Evolutionary conservation across 2,888 invertebrate genomes (phyloP).

Genomic region (Drosophila vallismaia): DNA sequence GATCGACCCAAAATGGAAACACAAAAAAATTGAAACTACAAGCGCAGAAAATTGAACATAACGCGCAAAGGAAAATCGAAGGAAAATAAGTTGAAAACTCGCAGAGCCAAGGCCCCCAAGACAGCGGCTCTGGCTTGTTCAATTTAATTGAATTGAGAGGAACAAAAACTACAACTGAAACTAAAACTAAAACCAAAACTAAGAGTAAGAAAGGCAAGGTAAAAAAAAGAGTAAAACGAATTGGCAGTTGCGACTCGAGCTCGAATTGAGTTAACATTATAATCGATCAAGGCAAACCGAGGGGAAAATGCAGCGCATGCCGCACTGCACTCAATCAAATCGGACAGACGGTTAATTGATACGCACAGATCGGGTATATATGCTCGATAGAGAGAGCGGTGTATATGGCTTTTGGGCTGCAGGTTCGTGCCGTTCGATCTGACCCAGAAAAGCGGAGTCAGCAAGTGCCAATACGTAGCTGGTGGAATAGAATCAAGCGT

Average conservation of each 20-base stretch:
- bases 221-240: slow-evolving; percentile 42
- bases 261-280: slow-evolving; percentile 70
- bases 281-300: slow-evolving; percentile 79
- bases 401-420: slow-evolving; percentile 52
- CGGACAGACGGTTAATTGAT: slow-evolving; percentile 73
- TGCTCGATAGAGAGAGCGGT: slow-evolving; percentile 23
- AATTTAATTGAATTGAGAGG: slow-evolving; percentile 74
- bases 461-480: slow-evolving; percentile 60
- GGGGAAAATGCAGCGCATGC: slow-evolving; percentile 67
- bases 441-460: slow-evolving; percentile 64
- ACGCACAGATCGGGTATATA: slow-evolving; percentile 67
- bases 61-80: slow-evolving; percentile 56
- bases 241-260: slow-evolving; percentile 41
- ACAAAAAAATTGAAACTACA: slow-evolving; percentile 61
- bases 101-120: slow-evolving; percentile 69
- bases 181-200: slow-evolving; percentile 23
- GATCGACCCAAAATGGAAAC: slow-evolving; percentile 24
- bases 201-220: not conserved
- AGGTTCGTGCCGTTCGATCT: slow-evolving; percentile 61
- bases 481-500: slow-evolving; percentile 41
- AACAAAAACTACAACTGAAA: slow-evolving; percentile 41
- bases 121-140: slow-evolving; percentile 71
- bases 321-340: slow-evolving; percentile 67
- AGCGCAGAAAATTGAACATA: slow-evolving; percentile 76
- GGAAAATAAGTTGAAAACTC: slow-evolving; percentile 54